Conservation (phyloP, 2,888 invertebrate species). For the Drosophila nr. fundita region DNA sequence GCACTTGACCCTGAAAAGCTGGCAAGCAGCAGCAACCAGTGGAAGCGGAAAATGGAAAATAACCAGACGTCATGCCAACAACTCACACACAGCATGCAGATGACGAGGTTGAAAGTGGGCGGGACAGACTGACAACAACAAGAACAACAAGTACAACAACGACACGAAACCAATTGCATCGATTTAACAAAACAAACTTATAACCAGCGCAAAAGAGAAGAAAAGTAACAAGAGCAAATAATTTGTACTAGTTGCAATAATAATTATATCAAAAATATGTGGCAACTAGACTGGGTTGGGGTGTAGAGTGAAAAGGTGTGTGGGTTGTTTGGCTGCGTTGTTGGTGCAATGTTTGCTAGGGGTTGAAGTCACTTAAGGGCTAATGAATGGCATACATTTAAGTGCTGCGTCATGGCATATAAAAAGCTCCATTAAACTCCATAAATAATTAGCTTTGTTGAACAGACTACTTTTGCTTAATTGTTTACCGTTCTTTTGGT, state of each 20-base stretch:
- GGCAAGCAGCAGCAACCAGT: slow-evolving; percentile 13
- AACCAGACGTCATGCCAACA: slow-evolving; percentile 67
- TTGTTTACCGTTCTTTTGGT: neutral
- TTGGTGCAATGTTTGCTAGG: slow-evolving; percentile 18
- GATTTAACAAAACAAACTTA: slow-evolving; percentile 59
- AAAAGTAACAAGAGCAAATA: slow-evolving; percentile 26
- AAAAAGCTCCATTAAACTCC: neutral
- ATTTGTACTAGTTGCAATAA: slow-evolving; percentile 30
- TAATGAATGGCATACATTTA: slow-evolving; percentile 12
- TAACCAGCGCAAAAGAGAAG: neutral
- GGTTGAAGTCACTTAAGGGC: slow-evolving; percentile 12
- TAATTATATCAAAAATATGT: slow-evolving; percentile 45
- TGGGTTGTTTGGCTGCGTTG: slow-evolving; percentile 15
- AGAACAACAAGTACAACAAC: slow-evolving; percentile 11
- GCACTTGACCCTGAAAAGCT: slow-evolving; percentile 62
- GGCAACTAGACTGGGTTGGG: neutral
- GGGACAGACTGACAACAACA: slow-evolving; percentile 6
- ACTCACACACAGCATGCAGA: slow-evolving; percentile 54
- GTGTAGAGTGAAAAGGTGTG: neutral
- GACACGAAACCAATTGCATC: slow-evolving; percentile 41
- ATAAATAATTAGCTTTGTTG: neutral
- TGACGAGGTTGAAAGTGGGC: slow-evolving; percentile 6
- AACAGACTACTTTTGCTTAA: neutral
- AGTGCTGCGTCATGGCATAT: slow-evolving; percentile 10
- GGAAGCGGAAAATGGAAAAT: slow-evolving; percentile 61